Evolutionary conservation across 1,140 invertebrate species (phyloP).

Genomic region (Lethocerus indicus): DNA sequence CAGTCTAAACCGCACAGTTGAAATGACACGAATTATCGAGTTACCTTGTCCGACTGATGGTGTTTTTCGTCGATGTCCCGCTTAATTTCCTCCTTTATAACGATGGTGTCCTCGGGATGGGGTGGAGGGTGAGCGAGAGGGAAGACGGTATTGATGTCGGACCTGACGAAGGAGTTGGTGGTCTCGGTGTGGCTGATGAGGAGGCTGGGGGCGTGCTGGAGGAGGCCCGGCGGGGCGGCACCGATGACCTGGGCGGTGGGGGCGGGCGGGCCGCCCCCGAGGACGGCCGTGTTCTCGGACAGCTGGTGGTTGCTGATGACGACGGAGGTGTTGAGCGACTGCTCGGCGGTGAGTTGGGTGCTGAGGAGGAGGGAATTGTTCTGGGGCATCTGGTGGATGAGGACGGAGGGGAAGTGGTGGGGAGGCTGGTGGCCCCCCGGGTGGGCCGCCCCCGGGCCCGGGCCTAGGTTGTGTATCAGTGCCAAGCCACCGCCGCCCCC

Average conservation of each 20-base stretch:
- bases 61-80: neutral
- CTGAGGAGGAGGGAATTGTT: constrained; percentile 9
- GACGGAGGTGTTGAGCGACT: constrained; percentile 4
- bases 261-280: neutral
- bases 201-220: constrained; percentile 8
- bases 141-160: constrained; percentile 5
- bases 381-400: constrained; percentile 3
- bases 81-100: constrained; percentile 9
- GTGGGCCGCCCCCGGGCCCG: neutral
- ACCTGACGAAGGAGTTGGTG: constrained; percentile 10
- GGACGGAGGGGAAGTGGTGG: neutral
- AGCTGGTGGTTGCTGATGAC: constrained; percentile 11
- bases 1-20: neutral
- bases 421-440: neutral
- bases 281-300: constrained; percentile 9
- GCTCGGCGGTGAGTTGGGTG: constrained; percentile 10
- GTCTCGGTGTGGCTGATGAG: constrained; percentile 13
- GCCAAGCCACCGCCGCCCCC: neutral
- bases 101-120: no score
- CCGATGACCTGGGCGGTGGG: neutral
- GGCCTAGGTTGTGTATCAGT: no score
- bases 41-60: neutral
- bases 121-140: neutral
- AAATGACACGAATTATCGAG: neutral
- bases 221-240: no score